Conservation (phyloP, 35 echinoderm and acorn worm species). For the Chiridota heheva region DNA sequence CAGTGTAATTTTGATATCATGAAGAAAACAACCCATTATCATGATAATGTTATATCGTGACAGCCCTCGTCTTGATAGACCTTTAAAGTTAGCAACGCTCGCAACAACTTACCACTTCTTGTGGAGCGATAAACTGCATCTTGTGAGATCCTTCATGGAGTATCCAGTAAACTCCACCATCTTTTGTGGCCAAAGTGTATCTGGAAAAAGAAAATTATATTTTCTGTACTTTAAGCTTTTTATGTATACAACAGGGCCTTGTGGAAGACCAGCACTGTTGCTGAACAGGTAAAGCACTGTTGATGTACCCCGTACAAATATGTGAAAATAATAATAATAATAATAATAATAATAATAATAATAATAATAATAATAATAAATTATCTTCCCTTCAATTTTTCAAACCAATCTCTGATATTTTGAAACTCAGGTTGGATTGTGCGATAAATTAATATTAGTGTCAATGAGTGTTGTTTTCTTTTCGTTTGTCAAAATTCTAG, state of each 20-base stretch:
- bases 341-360: not conserved
- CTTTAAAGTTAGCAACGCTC: not conserved
- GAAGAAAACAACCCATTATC: too few relatives aligned
- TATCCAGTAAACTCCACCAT: constrained; percentile 62
- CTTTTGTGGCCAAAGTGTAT: constrained; percentile 51
- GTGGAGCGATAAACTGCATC: constrained; percentile 53
- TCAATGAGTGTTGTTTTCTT: too few relatives aligned
- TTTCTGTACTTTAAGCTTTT: too few relatives aligned
- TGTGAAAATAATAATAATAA: not conserved
- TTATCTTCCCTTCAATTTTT: not conserved
- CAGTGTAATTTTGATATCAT: too few relatives aligned
- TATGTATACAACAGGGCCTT: too few relatives aligned
- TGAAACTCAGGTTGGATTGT: too few relatives aligned
- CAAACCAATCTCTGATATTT: not conserved
- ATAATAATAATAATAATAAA: not conserved
- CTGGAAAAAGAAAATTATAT: constrained; percentile 13
- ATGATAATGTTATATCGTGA: too few relatives aligned
- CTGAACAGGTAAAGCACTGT: too few relatives aligned
- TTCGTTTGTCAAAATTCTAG: constrained; percentile 63
- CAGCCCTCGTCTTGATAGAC: not conserved
- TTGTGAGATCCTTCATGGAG: constrained; percentile 35
- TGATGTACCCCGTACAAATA: not conserved
- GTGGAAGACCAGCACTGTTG: too few relatives aligned
- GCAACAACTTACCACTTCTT: constrained; percentile 67
- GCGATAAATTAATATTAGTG: too few relatives aligned